A percentile compares a stretch with the other conserved stretches of the same genome.
phyloP scores from a whole-genome alignment of 2,797 vertebrate species.

The Onychomys torridus region DNA sequence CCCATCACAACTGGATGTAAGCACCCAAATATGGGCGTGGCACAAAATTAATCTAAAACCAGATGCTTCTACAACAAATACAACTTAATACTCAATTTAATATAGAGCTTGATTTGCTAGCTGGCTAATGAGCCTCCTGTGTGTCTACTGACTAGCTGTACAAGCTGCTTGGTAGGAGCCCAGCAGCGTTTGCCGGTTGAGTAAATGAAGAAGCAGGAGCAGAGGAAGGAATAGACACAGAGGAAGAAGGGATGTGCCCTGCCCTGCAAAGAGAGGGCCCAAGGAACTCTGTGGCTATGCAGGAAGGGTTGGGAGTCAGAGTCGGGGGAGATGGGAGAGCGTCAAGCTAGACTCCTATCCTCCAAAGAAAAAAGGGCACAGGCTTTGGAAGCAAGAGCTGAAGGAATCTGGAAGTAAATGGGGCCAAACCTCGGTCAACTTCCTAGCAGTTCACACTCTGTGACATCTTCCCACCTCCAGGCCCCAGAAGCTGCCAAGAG shows the following conservation, averaged over 20 bases:
- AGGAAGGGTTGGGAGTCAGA: not conserved
- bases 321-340: not conserved
- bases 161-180: not conserved
- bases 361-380: not conserved
- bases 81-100: not conserved
- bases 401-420: conserved; percentile 31
- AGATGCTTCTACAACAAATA: not conserved
- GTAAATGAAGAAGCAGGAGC: not conserved
- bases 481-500: conserved; percentile 51
- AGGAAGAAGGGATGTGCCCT: not conserved
- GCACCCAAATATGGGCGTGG: not conserved
- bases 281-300: not conserved
- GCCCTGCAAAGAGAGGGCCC: not conserved
- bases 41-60: not conserved
- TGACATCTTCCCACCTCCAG: conserved; percentile 57
- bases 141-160: too few species aligned
- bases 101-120: not conserved
- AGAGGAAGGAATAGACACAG: not conserved
- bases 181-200: not conserved
- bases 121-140: not conserved
- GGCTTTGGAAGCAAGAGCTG: conserved; percentile 40
- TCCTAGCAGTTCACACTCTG: conserved; percentile 19
- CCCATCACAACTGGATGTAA: not conserved
- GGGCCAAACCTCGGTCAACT: not conserved
- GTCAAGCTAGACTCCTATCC: conserved; percentile 1